Evolutionary conservation across 1,140 invertebrate genomes (phyloP).

Genomic region (Philotrypesis tridentata): DNA sequence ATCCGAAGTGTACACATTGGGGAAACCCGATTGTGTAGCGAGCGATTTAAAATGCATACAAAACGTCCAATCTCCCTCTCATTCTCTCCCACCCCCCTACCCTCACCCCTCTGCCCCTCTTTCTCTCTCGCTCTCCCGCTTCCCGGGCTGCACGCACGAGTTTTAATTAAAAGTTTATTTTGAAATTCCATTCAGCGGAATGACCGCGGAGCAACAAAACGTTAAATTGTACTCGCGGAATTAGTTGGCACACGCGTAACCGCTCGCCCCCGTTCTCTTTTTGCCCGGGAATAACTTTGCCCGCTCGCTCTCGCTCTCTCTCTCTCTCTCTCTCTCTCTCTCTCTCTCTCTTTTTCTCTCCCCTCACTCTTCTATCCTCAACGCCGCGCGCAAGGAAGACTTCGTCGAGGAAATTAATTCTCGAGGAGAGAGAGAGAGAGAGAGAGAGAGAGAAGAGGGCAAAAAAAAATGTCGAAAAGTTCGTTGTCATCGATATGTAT

Average conservation of each 20-base stretch:
- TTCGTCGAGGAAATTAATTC: background rate
- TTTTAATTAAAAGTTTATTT: slow-evolving; percentile 49
- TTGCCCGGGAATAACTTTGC: slow-evolving; percentile 7
- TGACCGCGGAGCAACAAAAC: slow-evolving; percentile 22
- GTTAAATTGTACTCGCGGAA: slow-evolving; percentile 25
- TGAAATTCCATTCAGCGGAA: slow-evolving; percentile 40
- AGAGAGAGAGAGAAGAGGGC: too few species aligned
- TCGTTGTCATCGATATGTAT: too few species aligned
- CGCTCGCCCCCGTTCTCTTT: background rate
- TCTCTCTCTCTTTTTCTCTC: background rate
- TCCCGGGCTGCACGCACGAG: slow-evolving; percentile 1
- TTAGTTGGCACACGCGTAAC: slow-evolving; percentile 22
- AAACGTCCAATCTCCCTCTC: background rate
- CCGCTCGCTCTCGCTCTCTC: background rate
- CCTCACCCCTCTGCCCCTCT: background rate
- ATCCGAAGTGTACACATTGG: background rate
- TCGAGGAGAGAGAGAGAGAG: too few species aligned
- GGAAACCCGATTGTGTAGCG: slow-evolving; percentile 29
- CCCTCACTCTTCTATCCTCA: too few species aligned
- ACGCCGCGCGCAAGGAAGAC: background rate
- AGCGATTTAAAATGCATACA: slow-evolving; percentile 38
- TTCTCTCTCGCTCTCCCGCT: background rate
- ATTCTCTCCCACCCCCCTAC: background rate
- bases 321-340: background rate
- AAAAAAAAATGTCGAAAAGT: too few species aligned